These are phyloP conservation scores for Aleiodes sp. DNA, from an alignment of 1,140 invertebrate species.

Conservation along the genomic window DNA sequence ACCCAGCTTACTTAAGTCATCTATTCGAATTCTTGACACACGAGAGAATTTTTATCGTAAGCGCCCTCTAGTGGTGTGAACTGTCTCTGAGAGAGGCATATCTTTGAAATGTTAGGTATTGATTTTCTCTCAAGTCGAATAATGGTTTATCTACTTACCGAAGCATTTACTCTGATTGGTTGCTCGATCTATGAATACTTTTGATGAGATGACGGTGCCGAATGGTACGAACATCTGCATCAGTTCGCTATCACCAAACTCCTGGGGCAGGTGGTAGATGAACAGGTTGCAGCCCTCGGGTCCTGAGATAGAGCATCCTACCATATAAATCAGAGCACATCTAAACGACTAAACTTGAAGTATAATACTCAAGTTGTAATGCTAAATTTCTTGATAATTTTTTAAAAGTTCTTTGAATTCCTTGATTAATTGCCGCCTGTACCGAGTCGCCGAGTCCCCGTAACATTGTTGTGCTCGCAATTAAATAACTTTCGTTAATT, in stretches of 20 bases:
- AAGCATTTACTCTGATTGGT: constrained; percentile 99
- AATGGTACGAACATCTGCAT: constrained; percentile 99
- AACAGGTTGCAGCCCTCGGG: constrained; percentile 99
- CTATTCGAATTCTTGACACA: too few species aligned
- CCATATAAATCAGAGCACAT: constrained; percentile 71
- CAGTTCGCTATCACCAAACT: constrained; percentile 97
- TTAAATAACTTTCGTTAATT: too few species aligned
- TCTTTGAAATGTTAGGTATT: neutral
- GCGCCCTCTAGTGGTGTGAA: too few species aligned
- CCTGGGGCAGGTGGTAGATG: constrained; percentile 99
- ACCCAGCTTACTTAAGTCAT: too few species aligned
- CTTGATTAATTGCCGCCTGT: constrained; percentile 23
- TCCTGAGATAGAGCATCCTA: constrained; percentile 93
- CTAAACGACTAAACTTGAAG: constrained; percentile 68
- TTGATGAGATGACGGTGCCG: constrained; percentile 99
- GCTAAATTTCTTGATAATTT: constrained; percentile 48
- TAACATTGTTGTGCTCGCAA: constrained; percentile 23
- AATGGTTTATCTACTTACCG: constrained; percentile 75
- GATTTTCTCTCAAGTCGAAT: neutral
- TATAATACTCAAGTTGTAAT: constrained; percentile 66
- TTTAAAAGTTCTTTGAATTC: constrained; percentile 11
- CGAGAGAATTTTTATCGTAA: too few species aligned
- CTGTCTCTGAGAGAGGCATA: too few species aligned
- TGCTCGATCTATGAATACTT: constrained; percentile 99
- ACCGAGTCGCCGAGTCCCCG: constrained; percentile 33